These are phyloP conservation scores for Iphiclides podalirius DNA, from an alignment of 2,888 invertebrate genomes.

Conservation along the genomic window DNA sequence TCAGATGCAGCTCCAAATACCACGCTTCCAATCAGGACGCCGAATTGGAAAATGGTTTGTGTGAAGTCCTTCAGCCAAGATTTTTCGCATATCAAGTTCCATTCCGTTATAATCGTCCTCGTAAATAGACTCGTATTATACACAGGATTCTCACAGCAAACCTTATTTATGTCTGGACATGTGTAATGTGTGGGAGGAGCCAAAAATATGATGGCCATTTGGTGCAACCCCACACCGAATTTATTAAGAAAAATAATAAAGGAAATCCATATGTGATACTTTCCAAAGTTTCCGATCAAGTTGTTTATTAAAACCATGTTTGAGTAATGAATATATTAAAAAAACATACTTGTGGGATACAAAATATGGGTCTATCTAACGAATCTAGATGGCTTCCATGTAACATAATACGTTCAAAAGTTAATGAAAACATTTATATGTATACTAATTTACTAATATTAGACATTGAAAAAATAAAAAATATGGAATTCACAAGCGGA, in stretches of 20 bases:
- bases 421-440: slow-evolving; percentile 3
- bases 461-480: too few relatives aligned
- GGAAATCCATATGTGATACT: slow-evolving; percentile 62
- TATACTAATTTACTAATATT: too few relatives aligned
- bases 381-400: neutral
- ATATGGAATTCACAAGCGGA: too few relatives aligned
- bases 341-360: too few relatives aligned
- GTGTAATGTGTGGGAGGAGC: slow-evolving; percentile 58
- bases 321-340: too few relatives aligned
- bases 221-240: slow-evolving; percentile 74
- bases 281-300: slow-evolving; percentile 62
- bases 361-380: too few relatives aligned
- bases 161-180: slow-evolving; percentile 45
- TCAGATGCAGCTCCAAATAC: slow-evolving; percentile 86
- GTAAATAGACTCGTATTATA: slow-evolving; percentile 82
- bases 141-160: slow-evolving; percentile 75
- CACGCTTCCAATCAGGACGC: slow-evolving; percentile 85
- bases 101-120: slow-evolving; percentile 86
- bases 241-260: slow-evolving; percentile 62
- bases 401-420: neutral
- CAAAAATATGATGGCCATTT: slow-evolving; percentile 74
- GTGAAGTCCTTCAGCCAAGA: slow-evolving; percentile 83
- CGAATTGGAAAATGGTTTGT: slow-evolving; percentile 87
- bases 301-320: slow-evolving; percentile 52
- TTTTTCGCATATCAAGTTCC: slow-evolving; percentile 85